phyloP scores from a whole-genome alignment of 2,888 invertebrate genomes.

The Andrena trimmerana region DNA sequence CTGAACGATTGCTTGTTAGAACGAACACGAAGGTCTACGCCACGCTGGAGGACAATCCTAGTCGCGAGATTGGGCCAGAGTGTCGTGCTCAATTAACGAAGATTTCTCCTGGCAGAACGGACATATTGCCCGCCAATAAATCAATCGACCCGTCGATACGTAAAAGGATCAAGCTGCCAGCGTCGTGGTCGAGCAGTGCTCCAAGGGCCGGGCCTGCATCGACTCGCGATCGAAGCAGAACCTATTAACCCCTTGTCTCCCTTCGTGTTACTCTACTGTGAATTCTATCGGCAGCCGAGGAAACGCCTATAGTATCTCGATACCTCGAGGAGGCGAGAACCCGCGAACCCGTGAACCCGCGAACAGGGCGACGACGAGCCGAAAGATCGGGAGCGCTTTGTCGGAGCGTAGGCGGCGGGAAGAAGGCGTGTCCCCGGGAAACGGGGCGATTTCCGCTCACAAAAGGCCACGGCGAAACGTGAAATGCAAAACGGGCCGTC shows the following conservation, averaged over 20 bases:
- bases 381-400: conserved; percentile 21
- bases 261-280: background rate
- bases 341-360: background rate
- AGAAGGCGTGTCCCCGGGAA: conserved; percentile 35
- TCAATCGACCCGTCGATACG: conserved; percentile 10
- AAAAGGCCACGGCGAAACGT: conserved; percentile 32
- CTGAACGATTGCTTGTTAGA: too few relatives aligned
- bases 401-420: conserved; percentile 28
- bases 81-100: conserved; percentile 35
- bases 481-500: conserved; percentile 58
- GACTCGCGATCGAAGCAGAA: conserved; percentile 14
- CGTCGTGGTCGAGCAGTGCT: background rate
- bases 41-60: conserved; percentile 14
- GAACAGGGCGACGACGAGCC: background rate
- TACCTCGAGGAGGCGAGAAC: background rate
- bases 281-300: background rate
- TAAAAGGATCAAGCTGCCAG: background rate
- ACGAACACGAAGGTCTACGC: background rate
- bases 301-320: background rate
- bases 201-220: background rate
- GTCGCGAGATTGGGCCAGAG: conserved; percentile 21
- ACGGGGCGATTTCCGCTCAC: conserved; percentile 43
- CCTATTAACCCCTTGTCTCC: conserved; percentile 33
- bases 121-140: conserved; percentile 29
- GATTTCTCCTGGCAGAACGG: conserved; percentile 8